A percentile compares a stretch with the other conserved stretches of the same genome.
phyloP scores from a whole-genome alignment of 2,888 invertebrate species.

The Scotopteryx bipunctaria region DNA sequence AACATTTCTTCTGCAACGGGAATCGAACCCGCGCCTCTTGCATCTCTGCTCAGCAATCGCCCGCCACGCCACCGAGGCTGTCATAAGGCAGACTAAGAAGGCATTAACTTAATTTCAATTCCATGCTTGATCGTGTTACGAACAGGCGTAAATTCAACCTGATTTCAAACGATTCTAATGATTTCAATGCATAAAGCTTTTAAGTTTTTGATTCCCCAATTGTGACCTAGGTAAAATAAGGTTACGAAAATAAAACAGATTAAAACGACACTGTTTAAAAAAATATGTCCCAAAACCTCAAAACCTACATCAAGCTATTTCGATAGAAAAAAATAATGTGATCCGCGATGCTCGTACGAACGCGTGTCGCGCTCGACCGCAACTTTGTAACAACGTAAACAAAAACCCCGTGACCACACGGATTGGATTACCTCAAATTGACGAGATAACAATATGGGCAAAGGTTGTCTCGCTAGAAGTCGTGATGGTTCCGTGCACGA shows the following conservation, averaged over 20 bases:
- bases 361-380: constrained; percentile 51
- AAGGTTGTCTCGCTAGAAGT: neutral
- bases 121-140: too few relatives aligned
- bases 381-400: constrained; percentile 37
- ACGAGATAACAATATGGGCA: constrained; percentile 18
- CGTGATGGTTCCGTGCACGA: constrained; percentile 13
- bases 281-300: neutral
- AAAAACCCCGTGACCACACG: constrained; percentile 43
- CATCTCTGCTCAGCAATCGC: too few relatives aligned
- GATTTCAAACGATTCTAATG: too few relatives aligned
- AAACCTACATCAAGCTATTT: constrained; percentile 8
- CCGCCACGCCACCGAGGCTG: too few relatives aligned
- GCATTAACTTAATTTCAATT: too few relatives aligned
- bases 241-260: neutral
- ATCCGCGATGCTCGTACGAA: constrained; percentile 29
- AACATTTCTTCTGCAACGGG: too few relatives aligned
- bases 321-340: constrained; percentile 28
- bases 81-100: too few relatives aligned
- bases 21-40: too few relatives aligned
- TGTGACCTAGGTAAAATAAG: too few relatives aligned
- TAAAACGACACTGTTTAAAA: neutral
- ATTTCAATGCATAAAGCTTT: too few relatives aligned
- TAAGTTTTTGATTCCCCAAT: too few relatives aligned
- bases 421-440: constrained; percentile 39
- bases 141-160: too few relatives aligned